Evolutionary conservation across 64 coral and sea anemone species (phyloP).

Genomic region (Actinia tenebrosa): DNA sequence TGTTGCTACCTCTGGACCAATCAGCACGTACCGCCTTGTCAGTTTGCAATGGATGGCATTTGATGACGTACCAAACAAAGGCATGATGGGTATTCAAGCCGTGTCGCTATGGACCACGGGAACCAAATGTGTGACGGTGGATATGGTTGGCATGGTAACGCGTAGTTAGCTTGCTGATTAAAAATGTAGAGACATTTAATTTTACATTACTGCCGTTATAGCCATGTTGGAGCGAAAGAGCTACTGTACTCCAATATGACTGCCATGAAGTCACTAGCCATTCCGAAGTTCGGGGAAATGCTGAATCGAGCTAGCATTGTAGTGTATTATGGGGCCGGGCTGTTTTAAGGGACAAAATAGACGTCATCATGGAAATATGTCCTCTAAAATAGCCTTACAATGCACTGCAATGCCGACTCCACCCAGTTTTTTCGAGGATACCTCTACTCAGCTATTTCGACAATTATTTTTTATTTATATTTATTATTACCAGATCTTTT

Average conservation of each 20-base stretch:
- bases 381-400: no score
- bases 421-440: no score
- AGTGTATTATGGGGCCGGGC: no score
- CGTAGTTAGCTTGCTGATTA: background rate
- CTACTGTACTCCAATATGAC: background rate
- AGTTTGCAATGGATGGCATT: conserved; percentile 58
- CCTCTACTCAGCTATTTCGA: no score
- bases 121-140: conserved; percentile 59
- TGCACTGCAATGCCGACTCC: no score
- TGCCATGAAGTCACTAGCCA: background rate
- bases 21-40: conserved; percentile 19
- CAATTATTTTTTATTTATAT: no score
- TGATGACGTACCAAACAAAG: conserved; percentile 24
- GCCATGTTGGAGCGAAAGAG: no score
- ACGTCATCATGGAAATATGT: no score
- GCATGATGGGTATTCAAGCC: conserved; percentile 25
- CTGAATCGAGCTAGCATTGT: no score
- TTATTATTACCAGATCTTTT: conserved; percentile 21
- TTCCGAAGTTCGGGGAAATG: no score
- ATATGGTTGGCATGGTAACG: conserved; percentile 31
- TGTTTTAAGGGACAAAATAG: no score
- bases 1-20: conserved; percentile 63
- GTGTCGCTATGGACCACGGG: conserved; percentile 76
- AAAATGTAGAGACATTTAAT: background rate
- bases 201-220: no score